Evolutionary conservation across 23 tunicate species (phyloP).

Genomic region (Trididemnum clinides): DNA sequence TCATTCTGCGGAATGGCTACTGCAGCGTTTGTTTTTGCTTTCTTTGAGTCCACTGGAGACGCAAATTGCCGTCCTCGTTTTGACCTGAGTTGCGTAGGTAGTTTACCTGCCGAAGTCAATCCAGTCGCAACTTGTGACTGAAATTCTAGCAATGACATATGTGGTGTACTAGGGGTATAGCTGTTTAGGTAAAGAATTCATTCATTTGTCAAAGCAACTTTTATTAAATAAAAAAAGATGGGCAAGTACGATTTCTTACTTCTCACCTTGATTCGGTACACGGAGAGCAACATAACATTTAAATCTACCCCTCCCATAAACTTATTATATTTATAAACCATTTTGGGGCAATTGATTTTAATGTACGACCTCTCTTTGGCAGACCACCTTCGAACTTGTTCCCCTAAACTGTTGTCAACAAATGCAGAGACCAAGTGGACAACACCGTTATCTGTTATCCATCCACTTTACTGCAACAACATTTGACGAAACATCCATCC

Average conservation of each 20-base stretch:
- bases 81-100: not conserved
- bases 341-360: not conserved
- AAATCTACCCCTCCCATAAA: slow-evolving; percentile 1
- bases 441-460: not conserved
- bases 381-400: not conserved
- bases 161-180: not conserved
- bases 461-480: not conserved
- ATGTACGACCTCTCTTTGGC: not conserved
- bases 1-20: not conserved
- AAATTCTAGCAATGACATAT: not conserved
- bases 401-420: not conserved
- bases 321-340: not conserved
- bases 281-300: not conserved
- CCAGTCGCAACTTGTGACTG: not conserved
- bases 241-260: not conserved
- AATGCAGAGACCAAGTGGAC: not conserved
- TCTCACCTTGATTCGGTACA: not conserved
- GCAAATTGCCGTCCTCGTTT: not conserved
- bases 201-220: not conserved
- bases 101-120: not conserved
- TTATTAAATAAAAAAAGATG: not conserved
- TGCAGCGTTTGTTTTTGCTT: not conserved
- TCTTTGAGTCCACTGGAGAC: not conserved
- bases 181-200: not conserved
- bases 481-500: not conserved